Base-by-base conservation (phyloP, 2,797 vertebrate genomes). In the Gallinago stenura region DNA sequence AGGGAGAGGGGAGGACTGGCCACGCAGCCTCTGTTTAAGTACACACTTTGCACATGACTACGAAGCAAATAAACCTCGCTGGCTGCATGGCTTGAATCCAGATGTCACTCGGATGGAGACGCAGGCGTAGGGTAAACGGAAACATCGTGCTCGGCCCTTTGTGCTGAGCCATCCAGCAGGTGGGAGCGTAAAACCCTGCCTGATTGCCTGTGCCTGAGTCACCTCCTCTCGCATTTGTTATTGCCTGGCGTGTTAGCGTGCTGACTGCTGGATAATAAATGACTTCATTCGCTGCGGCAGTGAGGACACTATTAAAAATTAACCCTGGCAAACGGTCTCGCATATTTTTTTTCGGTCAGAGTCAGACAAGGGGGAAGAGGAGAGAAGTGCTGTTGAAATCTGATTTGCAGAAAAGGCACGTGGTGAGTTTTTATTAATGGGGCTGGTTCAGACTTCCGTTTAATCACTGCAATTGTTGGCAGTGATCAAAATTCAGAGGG, bases 191-290 rank as follows among this genome's bases (percentile, higher is more conserved):
- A 77, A 95, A 31, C 76, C 83, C 72, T 0, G 2, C 33, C 89
- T 54, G 65, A 51, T 61, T 85, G 72, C 87, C 87, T 82, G 41
- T 73, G 76, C 86, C 90, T 93, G 94, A 96, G 88, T 93, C 95
- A 95, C 93, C 90, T 65, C 79, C 87, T 90, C 56, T 28, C 70
- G 80, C 83, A 48, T 79, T 89, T 89, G 43, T 72, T 87, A 87
- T 22, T 89, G 89, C 94, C 91, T 73, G 58, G 72, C 1, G 5
- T 56, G 64, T 85, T 86, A 94, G 87, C 61, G 12, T 82, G 87
- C 93, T 95, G 95, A 79, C 75, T 81, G 87, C 93, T 76, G 90
- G 93, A 90, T 90, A 95, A 93, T 89, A 84, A 95, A 92, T 89
- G 7, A 94, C 88, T 95, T 95, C 71, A 89, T 84, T 91, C 14